Evolutionary conservation across 2,888 invertebrate genomes (phyloP), one percentile per base, ranked within the genome.

Genomic region (Oeneis ivallda): DNA sequence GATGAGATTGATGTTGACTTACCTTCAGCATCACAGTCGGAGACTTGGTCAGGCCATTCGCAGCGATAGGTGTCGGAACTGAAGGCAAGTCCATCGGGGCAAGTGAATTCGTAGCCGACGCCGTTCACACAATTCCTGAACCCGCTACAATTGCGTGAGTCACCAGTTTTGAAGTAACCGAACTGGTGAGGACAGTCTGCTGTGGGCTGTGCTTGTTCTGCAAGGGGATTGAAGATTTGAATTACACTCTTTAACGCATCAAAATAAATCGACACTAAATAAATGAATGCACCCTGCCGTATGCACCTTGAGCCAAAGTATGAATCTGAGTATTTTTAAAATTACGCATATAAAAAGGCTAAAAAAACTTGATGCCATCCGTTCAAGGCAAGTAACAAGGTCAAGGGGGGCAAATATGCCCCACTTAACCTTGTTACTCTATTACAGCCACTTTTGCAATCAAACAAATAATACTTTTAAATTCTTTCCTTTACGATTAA

Each of bases 31-130:
- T 97, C 95, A 76, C 97, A 97, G 65, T 95, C 94, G 4, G 93
- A 83, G 0, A 96, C 97, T 83, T 95, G 94, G 87, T 97, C 97
- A 4, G 97, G 96, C 97, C 97, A 97, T 70, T 97, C 96, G 81
- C 97, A 97, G 62, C 95, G 93, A 79, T 96, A 96, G 10, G 92
- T 93, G 11, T 93, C 93, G 1, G 94, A 90, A 81, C 94, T 95
- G 87, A 94, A 96, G 9, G 97, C 97, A 61, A 97, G 89, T 26
- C 97, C 97, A 76, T 96, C 96, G 0, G 97, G 97, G 78, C 97
- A 97, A 71, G 95, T 93, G 75, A 96, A 94, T 49, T 94, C 89
- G 73, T 89, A 94, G 9, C 94, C 96, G 6, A 93, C 92, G n/a
- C 97, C 97, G 58, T 94, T 94, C 1, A 95, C 96, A 76, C 97